These are phyloP conservation scores for Brachionus asplanchnoidis DNA, from an alignment of 1,140 invertebrate genomes.

Conservation along the genomic window DNA sequence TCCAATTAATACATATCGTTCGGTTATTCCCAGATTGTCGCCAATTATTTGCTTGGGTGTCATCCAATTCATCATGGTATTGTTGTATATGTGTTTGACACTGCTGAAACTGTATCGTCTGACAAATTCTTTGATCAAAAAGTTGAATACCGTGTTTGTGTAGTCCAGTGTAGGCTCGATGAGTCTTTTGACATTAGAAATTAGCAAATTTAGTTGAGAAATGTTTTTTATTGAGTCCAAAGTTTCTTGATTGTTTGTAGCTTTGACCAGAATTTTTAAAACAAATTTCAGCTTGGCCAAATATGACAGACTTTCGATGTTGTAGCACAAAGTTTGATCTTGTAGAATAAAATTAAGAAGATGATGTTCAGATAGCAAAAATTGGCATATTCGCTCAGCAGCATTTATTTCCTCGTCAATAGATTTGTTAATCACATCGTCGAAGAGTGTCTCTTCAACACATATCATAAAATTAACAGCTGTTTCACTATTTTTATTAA, in stretches of 20 bases:
- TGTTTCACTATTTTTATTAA: background rate
- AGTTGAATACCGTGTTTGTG: background rate
- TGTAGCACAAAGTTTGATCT: background rate
- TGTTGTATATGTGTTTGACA: constrained; percentile 42
- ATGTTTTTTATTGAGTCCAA: background rate
- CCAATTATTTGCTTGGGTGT: constrained; percentile 42
- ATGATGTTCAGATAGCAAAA: background rate
- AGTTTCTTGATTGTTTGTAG: background rate
- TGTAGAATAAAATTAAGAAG: background rate
- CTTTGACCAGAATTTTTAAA: background rate
- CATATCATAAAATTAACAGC: background rate
- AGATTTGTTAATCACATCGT: background rate
- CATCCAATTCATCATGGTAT: constrained; percentile 43
- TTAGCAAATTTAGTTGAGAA: background rate
- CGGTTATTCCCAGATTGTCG: constrained; percentile 11
- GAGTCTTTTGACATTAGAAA: background rate
- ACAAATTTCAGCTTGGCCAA: constrained; percentile 10
- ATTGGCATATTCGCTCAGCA: background rate
- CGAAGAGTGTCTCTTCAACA: background rate
- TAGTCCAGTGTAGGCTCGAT: background rate
- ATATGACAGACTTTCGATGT: background rate
- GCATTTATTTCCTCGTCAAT: background rate
- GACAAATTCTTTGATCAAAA: constrained; percentile 23
- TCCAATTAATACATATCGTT: constrained; percentile 27
- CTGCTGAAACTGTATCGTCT: background rate